Evolutionary conservation across 2,888 invertebrate species (phyloP), one percentile per base, ranked within the genome.

Genomic region (Diloba caeruleocephala): DNA sequence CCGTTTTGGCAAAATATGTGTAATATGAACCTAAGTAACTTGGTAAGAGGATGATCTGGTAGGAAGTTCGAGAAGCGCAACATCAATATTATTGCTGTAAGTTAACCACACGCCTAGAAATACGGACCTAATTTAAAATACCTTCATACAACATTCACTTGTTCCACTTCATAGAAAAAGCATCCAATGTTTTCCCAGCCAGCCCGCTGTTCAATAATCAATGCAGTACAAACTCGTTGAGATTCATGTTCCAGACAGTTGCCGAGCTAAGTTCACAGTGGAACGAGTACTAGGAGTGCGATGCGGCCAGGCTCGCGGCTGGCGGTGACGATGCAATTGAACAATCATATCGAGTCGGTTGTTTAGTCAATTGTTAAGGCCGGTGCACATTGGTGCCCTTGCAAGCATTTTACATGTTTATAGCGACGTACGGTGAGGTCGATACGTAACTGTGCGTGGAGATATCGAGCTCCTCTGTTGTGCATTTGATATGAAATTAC

Each of bases 191-290:
- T 38, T 50, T 38, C 38, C 23, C 17, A 28, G 6, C 8, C 5
- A 13, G 17, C 21, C 9, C 19, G 7, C 21, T 21, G 21, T 31
- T 43, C 50, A 43, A 29, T 50, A 57, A 42, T 50, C 25, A 38
- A 57, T 50, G 57, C 57, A 44, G 26, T 39, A 57, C 25, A 50
- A 57, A 57, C 50, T 50, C 29, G 50, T 44, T 57, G 38, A 31
- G 43, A 50, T 50, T 34, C 34, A 29, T 29, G 57, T 38, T 50
- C 15, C 15, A 3, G 29, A 12, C 13, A 31, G 28, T 14, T 6
- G 9, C 1, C 31, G 31, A 31, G 8, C 31, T 29, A 4, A 12
- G 39, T 29, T 28, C 12, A 10, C n/a, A 4, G 12, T 7, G 31
- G n/a, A 31, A 21, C 21, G 7, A 21, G 21, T 21, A 21, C 21